Conservation (phyloP, 2,797 vertebrate species). For the Margarornis squamiger region DNA sequence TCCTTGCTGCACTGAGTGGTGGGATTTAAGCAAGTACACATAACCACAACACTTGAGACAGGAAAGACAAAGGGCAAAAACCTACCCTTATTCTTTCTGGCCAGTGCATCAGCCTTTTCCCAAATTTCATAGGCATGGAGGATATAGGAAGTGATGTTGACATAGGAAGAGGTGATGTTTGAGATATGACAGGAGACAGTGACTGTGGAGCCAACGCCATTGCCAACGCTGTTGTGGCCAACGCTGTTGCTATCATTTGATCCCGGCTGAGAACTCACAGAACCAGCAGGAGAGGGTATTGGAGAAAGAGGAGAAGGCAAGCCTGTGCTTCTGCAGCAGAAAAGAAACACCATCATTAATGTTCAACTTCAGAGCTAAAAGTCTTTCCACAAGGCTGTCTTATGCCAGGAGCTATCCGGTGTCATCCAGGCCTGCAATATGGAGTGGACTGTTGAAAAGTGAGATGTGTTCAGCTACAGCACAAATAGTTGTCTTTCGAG, state of each 20-base stretch:
- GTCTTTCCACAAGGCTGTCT: background rate
- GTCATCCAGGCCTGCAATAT: background rate
- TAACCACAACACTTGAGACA: background rate
- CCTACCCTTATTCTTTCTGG: conserved; percentile 85
- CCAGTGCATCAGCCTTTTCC: conserved; percentile 88
- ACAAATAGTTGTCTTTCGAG: background rate
- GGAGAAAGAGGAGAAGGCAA: conserved; percentile 82
- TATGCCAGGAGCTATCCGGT: background rate
- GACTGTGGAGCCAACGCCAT: conserved; percentile 52
- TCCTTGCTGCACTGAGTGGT: background rate
- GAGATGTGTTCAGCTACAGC: background rate
- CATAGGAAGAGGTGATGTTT: conserved; percentile 85
- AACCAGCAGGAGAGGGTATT: conserved; percentile 83
- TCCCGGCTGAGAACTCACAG: conserved; percentile 72
- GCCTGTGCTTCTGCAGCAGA: conserved; percentile 76
- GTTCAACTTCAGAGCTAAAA: background rate
- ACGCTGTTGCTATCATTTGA: conserved; percentile 68
- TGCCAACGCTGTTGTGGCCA: background rate
- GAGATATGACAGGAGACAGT: conserved; percentile 82
- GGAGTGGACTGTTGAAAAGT: background rate
- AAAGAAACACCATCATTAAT: background rate
- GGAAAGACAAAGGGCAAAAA: background rate
- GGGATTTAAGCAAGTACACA: background rate
- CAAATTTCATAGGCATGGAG: conserved; percentile 88
- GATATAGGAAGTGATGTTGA: conserved; percentile 89